These are phyloP conservation scores for Drosophila cracens DNA, from an alignment of 2,888 invertebrate species.

Conservation along the genomic window DNA sequence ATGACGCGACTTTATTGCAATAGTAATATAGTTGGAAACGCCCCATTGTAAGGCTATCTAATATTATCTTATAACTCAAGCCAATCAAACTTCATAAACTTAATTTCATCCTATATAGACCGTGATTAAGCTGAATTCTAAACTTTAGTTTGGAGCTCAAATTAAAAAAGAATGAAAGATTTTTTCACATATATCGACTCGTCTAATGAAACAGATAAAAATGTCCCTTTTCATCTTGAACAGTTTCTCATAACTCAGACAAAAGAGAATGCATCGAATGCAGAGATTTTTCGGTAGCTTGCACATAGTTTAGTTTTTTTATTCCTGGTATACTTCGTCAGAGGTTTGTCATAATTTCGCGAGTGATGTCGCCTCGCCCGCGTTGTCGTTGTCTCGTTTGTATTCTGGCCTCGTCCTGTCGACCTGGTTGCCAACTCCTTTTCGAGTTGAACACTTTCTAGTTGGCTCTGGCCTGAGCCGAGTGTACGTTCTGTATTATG, in stretches of 20 bases:
- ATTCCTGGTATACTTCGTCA: conserved; percentile 48
- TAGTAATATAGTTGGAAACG: not conserved
- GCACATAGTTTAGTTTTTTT: conserved; percentile 1
- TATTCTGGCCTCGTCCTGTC: conserved; percentile 57
- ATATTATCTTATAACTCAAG: not conserved
- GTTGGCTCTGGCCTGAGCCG: conserved; percentile 53
- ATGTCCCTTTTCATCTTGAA: not conserved
- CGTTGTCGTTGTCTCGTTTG: conserved; percentile 16
- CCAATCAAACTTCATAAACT: not conserved
- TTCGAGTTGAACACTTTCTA: conserved; percentile 80
- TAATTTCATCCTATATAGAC: not conserved
- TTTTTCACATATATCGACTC: not conserved
- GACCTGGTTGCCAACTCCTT: conserved; percentile 75
- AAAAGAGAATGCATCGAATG: not conserved
- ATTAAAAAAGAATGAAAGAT: not conserved
- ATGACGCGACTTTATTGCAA: not conserved
- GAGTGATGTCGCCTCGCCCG: conserved; percentile 39
- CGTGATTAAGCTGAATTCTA: not conserved
- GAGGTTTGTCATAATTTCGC: conserved; percentile 73
- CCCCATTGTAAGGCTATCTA: not conserved
- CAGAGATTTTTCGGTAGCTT: not conserved
- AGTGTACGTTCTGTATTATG: conserved; percentile 58
- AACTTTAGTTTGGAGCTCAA: not conserved
- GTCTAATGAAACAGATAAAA: not conserved
- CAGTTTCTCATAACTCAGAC: not conserved